These are phyloP conservation scores for Delphinus delphis DNA, from an alignment of 2,113 vertebrate species.

Conservation along the genomic window DNA sequence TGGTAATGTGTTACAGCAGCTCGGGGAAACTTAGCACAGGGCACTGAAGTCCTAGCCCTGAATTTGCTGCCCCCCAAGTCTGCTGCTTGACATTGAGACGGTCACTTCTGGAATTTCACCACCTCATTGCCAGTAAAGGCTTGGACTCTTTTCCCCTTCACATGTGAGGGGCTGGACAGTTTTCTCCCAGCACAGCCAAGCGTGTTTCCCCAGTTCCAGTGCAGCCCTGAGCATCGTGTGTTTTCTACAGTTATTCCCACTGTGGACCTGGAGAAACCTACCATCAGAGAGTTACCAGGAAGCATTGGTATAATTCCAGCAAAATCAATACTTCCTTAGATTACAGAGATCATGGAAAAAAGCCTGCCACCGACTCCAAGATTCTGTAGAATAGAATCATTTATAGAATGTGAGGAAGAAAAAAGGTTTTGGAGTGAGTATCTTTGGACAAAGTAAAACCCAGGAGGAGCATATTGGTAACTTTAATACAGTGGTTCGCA, in stretches of 20 bases:
- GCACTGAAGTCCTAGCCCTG: no score
- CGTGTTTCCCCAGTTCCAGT: not conserved
- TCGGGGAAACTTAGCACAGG: not conserved
- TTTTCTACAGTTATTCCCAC: not conserved
- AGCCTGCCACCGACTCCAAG: not conserved
- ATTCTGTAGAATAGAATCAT: not conserved
- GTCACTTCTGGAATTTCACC: not conserved
- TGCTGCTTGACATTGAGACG: not conserved
- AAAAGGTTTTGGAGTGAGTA: not conserved
- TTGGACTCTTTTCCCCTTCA: not conserved
- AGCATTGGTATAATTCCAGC: not conserved
- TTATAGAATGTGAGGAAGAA: not conserved
- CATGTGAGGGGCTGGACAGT: not conserved
- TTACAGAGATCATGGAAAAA: not conserved
- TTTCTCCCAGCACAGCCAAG: not conserved
- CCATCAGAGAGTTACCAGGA: not conserved
- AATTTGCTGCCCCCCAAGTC: no score
- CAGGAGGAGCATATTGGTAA: rapidly evolving
- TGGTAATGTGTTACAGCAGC: rapidly evolving
- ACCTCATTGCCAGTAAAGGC: not conserved
- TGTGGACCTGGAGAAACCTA: not conserved
- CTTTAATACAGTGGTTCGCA: not conserved
- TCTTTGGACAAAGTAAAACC: not conserved
- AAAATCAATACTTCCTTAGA: constrained; percentile 7
- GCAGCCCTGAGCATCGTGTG: not conserved